These are phyloP conservation scores for Platycercus adscitus DNA, from an alignment of 2,113 vertebrate species.

Conservation along the genomic window DNA sequence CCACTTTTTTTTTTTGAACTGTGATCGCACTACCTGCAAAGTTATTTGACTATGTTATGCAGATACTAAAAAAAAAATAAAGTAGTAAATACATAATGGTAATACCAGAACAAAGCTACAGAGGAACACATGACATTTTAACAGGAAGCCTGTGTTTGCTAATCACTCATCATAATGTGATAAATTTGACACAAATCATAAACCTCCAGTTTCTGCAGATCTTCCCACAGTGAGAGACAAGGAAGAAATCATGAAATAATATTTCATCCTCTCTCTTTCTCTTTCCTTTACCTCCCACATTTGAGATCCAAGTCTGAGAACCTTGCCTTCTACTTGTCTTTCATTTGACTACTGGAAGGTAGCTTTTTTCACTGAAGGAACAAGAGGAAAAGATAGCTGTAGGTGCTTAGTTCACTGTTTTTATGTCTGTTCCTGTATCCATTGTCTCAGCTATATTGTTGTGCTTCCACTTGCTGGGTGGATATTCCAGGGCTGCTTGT, in stretches of 20 bases:
- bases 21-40: not conserved
- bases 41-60: not conserved
- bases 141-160: not conserved
- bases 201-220: not conserved
- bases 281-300: not conserved
- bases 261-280: not conserved
- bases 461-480: not conserved
- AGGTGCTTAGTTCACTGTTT: not conserved
- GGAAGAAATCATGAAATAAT: not conserved
- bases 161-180: not conserved
- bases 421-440: not conserved
- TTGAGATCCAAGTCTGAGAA: not conserved
- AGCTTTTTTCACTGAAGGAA: not conserved
- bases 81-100: not conserved
- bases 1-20: not conserved
- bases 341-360: not conserved
- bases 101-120: not conserved
- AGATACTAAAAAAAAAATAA: not conserved
- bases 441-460: accelerated
- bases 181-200: not conserved
- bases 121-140: not conserved
- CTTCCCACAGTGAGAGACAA: not conserved
- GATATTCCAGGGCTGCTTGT: not conserved
- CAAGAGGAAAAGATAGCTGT: not conserved
- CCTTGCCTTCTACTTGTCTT: not conserved